Evolutionary conservation across 2,797 vertebrate species (phyloP), one percentile per base, ranked within the genome.

Genomic region (Epinephelus coioides): DNA sequence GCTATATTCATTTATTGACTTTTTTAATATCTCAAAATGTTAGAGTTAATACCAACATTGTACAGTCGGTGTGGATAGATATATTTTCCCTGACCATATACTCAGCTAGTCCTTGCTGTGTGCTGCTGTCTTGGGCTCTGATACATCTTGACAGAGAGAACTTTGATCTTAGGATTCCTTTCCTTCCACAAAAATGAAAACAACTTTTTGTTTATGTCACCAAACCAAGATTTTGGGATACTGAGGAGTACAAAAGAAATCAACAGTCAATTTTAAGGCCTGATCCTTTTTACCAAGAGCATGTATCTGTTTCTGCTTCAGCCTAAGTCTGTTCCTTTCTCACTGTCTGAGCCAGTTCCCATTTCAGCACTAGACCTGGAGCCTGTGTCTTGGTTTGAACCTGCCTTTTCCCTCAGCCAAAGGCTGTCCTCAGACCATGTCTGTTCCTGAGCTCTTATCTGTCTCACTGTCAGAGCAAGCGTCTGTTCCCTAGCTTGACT

Each of bases 351-450:
- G 56, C 21, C 61, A 56, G 50, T 62, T 77, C 17, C n/a, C 38
- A 27, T 81, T 76, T 61, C 38, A 34, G 27, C 21, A 54, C 63
- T 53, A 57, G 44, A 23, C 66, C 69, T 79, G 54, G 30, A 80
- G 65, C 62, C 27, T 69, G 17, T 61, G 34, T 63, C 25, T 55
- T 38, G 23, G 66, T 61, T 40, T 65, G 21, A 73, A 50, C 21
- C 18, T 67, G 51, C 56, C 40, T 61, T 62, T 27, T 57, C 10
- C 7, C 18, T 59, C 13, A 47, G 61, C 56, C 62, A 83, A 59
- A 74, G 17, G 56, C 34, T 71, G 51, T 21, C 62, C 57, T 51
- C 21, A 46, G 66, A 64, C 56, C n/a, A 70, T 67, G 62, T 75
- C 44, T 75, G 56, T 81, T 57, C 38, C 54, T 38, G 40, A 71